These are phyloP conservation scores for Acanthacorydalis orientalis DNA, from an alignment of 2,888 invertebrate genomes.

Conservation along the genomic window DNA sequence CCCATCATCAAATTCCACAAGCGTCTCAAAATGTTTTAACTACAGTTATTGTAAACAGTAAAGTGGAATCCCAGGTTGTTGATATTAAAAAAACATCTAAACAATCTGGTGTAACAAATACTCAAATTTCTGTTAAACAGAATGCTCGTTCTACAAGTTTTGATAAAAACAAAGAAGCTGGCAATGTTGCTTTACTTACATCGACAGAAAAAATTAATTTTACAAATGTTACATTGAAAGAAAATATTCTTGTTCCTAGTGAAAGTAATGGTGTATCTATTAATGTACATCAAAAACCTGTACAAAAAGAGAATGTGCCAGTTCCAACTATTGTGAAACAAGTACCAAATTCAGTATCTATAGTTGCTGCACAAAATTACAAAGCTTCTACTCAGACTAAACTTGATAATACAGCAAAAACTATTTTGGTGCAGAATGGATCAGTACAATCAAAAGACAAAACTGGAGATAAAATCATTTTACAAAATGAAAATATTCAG, in stretches of 20 bases:
- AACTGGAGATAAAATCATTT: no score
- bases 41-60: conserved; percentile 9
- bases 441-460: no score
- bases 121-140: conserved; percentile 5
- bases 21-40: conserved; percentile 3
- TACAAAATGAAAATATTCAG: no score
- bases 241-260: not conserved
- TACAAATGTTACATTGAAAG: not conserved
- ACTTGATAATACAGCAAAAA: conserved; percentile 25
- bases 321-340: not conserved
- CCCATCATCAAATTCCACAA: not conserved
- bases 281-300: conserved; percentile 6
- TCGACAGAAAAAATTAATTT: not conserved
- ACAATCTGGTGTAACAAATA: not conserved
- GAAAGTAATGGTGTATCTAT: conserved; percentile 12
- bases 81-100: not conserved
- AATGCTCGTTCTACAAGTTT: not conserved
- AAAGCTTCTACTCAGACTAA: conserved; percentile 20
- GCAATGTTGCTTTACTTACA: not conserved
- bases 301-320: not conserved
- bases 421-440: no score
- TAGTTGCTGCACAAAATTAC: conserved; percentile 11
- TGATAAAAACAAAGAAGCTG: not conserved
- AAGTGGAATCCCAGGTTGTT: conserved; percentile 6
- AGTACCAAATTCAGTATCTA: not conserved